Base-by-base conservation (phyloP, 2,113 vertebrate species). In the Pelecanoides urinatrix region DNA sequence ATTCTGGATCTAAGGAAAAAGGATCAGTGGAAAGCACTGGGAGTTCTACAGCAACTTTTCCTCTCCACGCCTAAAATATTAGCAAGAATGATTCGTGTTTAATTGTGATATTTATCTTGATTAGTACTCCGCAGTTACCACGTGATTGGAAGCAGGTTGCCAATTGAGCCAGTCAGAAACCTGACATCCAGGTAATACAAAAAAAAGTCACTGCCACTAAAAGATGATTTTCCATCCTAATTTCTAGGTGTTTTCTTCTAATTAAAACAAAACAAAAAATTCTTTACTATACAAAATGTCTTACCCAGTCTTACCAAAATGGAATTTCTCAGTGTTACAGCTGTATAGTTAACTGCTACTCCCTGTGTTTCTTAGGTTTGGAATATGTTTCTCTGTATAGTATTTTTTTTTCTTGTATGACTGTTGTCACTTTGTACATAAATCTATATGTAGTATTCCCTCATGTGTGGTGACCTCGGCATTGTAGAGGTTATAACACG, bases 1-100 rank as follows among this genome's bases (percentile, higher is more conserved):
- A 99, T 11, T 97, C 98, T 4, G 99, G 98, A 71, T 98, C 98
- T 62, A 99, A 99, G 97, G 99, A 99, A 89, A 99, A 99, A 96
- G 98, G 88, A 85, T 99, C 99, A 9, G 97, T 98, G 45, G 99
- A 99, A 97, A 98, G 99, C 98, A 99, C 98, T 95, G 98, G 98
- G 90, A 98, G 98, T 65, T 97, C 98, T 21, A 95, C 97, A 0
- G 98, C 98, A 47, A 98, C 98, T 22, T 98, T 98, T 97, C 99
- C 98, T 61, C 97, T 98, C 36, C 98, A 98, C 30, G 97, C 97
- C 42, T 98, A 90, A 97, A 79, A 21, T 3, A 18, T 19, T 29
- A 68, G 49, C 42, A 44, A 56, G 83, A 42, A 67, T 42, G 56
- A 27, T 89, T 75, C 9, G 27, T 87, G 84, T 86, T 96, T 55